phyloP scores from a whole-genome alignment of 2,113 vertebrate species.

The Macrotus californicus region DNA sequence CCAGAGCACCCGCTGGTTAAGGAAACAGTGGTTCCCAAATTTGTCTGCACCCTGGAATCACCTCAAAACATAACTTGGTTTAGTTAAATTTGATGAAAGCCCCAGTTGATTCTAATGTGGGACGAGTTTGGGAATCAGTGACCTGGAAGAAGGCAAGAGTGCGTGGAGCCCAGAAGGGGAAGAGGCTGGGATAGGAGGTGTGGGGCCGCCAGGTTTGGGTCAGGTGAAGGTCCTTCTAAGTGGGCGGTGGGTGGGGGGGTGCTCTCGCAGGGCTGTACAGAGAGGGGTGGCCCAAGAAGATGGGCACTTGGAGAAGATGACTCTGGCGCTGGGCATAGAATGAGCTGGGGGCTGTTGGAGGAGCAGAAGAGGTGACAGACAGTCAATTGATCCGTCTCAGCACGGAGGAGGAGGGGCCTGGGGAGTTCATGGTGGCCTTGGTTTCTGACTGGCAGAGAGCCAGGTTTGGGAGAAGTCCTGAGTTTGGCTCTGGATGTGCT shows the following conservation, averaged over 20 bases:
- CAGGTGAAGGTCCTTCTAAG: neutral
- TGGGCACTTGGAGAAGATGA: neutral
- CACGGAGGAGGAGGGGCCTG: neutral
- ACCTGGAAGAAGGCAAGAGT: neutral
- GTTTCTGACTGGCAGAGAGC: neutral
- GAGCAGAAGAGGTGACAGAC: neutral
- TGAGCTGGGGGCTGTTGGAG: neutral
- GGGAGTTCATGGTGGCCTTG: neutral
- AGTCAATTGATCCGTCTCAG: neutral
- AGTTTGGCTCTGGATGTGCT: neutral
- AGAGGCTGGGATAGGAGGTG: rapidly evolving
- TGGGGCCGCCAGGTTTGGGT: rapidly evolving
- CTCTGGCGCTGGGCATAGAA: neutral
- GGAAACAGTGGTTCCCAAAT: neutral
- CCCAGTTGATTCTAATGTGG: neutral
- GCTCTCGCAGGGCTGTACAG: neutral
- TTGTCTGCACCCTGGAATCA: neutral
- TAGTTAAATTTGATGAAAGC: neutral
- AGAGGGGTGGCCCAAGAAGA: too few relatives aligned
- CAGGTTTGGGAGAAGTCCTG: neutral
- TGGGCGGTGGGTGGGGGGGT: neutral
- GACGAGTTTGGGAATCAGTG: neutral
- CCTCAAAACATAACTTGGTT: neutral
- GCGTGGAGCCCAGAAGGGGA: rapidly evolving
- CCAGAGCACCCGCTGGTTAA: neutral